phyloP scores from a whole-genome alignment of 2,113 vertebrate genomes.

The Engystomops pustulosus region DNA sequence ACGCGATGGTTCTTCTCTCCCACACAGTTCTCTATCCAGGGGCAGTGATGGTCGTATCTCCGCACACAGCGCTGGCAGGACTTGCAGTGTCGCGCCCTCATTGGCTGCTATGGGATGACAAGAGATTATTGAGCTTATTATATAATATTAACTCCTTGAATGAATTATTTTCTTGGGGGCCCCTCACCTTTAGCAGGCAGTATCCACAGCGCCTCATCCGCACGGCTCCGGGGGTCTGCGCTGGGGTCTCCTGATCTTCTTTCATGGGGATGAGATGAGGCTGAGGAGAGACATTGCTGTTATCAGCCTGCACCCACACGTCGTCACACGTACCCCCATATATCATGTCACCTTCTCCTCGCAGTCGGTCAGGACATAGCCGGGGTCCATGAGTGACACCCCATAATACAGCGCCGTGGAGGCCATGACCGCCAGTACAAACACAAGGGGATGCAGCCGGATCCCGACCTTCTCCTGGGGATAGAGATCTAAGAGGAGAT shows the following conservation, averaged over 20 bases:
- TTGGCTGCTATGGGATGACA: slow-evolving; percentile 81
- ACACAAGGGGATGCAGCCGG: slow-evolving; percentile 80
- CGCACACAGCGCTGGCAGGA: slow-evolving; percentile 88
- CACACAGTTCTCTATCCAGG: slow-evolving; percentile 95
- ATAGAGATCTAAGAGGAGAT: slow-evolving; percentile 76
- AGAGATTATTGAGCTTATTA: not conserved
- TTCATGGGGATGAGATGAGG: slow-evolving; percentile 58
- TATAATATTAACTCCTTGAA: too few species aligned
- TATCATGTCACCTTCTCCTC: slow-evolving; percentile 64
- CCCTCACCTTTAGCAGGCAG: slow-evolving; percentile 87
- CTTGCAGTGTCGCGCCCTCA: slow-evolving; percentile 90
- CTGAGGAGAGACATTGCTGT: not conserved
- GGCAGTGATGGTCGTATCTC: slow-evolving; percentile 94
- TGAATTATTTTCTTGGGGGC: too few species aligned
- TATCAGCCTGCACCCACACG: too few species aligned
- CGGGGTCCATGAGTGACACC: slow-evolving; percentile 96
- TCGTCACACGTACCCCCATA: too few species aligned
- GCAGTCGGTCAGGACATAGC: slow-evolving; percentile 81
- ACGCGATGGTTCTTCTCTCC: slow-evolving; percentile 92
- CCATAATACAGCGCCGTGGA: slow-evolving; percentile 87
- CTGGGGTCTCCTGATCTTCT: slow-evolving; percentile 78
- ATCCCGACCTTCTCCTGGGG: slow-evolving; percentile 78
- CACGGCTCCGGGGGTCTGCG: slow-evolving; percentile 66
- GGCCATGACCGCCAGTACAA: slow-evolving; percentile 80
- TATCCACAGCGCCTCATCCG: slow-evolving; percentile 83